These are phyloP conservation scores for Enteromius radiatus DNA, from an alignment of 2,797 vertebrate genomes.

Conservation along the genomic window DNA sequence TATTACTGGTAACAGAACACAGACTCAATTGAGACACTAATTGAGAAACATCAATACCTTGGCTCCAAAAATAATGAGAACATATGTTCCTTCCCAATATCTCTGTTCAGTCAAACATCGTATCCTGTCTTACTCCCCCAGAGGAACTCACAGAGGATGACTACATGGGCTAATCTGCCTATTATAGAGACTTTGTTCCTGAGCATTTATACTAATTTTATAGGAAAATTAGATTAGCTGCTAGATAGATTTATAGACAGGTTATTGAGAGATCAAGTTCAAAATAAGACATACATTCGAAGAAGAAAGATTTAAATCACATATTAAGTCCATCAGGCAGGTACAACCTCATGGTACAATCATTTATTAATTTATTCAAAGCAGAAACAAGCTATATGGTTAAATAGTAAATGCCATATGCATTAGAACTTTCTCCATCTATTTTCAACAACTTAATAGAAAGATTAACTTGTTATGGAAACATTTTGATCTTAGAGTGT, in stretches of 20 bases:
- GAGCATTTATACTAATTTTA: background rate
- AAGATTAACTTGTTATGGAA: constrained; percentile 15
- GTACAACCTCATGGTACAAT: too few species aligned
- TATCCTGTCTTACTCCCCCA: constrained; percentile 51
- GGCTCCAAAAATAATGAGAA: constrained; percentile 47
- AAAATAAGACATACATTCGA: background rate
- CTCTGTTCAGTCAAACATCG: constrained; percentile 43
- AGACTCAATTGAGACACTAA: constrained; percentile 25
- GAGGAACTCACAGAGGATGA: constrained; percentile 12
- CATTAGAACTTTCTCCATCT: background rate
- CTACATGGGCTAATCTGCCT: background rate
- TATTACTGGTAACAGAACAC: constrained; percentile 26
- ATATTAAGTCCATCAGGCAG: background rate
- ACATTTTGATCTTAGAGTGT: constrained; percentile 8
- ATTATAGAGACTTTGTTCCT: background rate
- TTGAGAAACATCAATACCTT: constrained; percentile 44
- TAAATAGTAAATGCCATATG: background rate
- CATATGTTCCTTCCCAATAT: constrained; percentile 48
- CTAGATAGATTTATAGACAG: background rate
- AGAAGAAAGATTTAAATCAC: background rate
- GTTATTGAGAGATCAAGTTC: background rate
- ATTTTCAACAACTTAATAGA: background rate
- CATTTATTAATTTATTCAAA: background rate
- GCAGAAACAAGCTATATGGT: background rate
- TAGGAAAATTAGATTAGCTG: background rate